Conservation (phyloP, 2,797 vertebrate genomes). For the Anguilla megastoma region DNA sequence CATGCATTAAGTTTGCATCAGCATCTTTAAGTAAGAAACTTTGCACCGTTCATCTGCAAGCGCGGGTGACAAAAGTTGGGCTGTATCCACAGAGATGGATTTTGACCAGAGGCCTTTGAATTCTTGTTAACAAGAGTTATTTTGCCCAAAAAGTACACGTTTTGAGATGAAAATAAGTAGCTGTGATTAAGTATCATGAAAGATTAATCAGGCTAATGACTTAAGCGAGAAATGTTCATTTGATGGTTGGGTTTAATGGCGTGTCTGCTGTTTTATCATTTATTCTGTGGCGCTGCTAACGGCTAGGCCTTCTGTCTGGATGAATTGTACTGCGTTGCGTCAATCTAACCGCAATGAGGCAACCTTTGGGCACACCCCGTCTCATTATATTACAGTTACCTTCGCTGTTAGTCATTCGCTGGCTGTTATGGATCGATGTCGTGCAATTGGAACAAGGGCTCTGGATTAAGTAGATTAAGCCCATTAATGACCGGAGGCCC, state of each 20-base stretch:
- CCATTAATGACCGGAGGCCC: background rate
- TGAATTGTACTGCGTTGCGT: background rate
- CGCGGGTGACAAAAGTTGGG: background rate
- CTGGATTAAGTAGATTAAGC: background rate
- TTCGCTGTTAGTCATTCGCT: background rate
- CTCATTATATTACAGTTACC: slow-evolving; percentile 2
- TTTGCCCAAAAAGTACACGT: background rate
- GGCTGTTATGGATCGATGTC: background rate
- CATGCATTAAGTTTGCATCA: background rate
- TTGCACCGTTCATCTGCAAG: background rate
- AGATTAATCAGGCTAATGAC: background rate
- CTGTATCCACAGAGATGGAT: background rate
- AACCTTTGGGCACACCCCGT: background rate
- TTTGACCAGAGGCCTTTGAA: background rate
- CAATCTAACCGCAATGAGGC: background rate
- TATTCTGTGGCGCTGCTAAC: background rate
- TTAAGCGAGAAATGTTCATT: background rate
- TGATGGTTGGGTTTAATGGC: background rate
- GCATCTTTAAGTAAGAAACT: background rate
- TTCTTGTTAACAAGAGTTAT: background rate
- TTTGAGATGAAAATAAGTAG: background rate
- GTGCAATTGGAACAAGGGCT: background rate
- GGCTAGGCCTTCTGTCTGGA: background rate
- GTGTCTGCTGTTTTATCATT: background rate
- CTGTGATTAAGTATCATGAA: background rate